A percentile compares a stretch with the other conserved stretches of the same genome.
These are phyloP conservation scores for Phalloptychus januarius DNA, from an alignment of 2,797 vertebrate genomes.

Conservation along the genomic window DNA sequence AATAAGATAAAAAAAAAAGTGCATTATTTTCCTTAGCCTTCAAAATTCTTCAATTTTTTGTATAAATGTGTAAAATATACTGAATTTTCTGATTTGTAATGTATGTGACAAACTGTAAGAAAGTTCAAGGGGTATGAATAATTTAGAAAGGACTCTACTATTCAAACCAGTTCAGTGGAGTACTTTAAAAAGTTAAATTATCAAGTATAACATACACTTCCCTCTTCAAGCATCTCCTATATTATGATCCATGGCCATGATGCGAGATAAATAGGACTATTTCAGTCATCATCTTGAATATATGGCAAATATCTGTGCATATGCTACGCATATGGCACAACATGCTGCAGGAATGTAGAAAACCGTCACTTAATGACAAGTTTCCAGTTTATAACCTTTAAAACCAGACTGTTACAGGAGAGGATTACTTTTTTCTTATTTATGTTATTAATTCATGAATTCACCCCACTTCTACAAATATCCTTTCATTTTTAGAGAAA, in stretches of 20 bases:
- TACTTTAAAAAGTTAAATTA: not conserved
- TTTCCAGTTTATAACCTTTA: not conserved
- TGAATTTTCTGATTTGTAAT: not conserved
- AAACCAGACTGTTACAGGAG: not conserved
- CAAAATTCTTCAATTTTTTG: not conserved
- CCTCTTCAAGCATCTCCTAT: not conserved
- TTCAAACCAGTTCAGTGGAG: not conserved
- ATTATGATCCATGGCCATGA: constrained; percentile 8
- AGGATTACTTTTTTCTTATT: not conserved
- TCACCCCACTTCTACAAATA: not conserved
- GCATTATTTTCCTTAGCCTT: not conserved
- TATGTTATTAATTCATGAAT: not conserved
- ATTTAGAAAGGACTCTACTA: not conserved
- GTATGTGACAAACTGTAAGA: not conserved
- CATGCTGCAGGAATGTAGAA: not conserved
- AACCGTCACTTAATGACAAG: not conserved
- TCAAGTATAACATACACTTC: not conserved
- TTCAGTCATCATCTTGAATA: constrained; percentile 10
- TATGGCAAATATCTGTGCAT: constrained; percentile 14
- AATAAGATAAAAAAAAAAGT: not conserved
- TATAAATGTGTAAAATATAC: not conserved
- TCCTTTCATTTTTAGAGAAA: not conserved
- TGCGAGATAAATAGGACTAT: not conserved
- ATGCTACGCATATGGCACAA: constrained; percentile 1
- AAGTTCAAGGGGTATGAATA: not conserved